phyloP scores from a whole-genome alignment of 2,888 invertebrate genomes.

The Lycophotia porphyrea region DNA sequence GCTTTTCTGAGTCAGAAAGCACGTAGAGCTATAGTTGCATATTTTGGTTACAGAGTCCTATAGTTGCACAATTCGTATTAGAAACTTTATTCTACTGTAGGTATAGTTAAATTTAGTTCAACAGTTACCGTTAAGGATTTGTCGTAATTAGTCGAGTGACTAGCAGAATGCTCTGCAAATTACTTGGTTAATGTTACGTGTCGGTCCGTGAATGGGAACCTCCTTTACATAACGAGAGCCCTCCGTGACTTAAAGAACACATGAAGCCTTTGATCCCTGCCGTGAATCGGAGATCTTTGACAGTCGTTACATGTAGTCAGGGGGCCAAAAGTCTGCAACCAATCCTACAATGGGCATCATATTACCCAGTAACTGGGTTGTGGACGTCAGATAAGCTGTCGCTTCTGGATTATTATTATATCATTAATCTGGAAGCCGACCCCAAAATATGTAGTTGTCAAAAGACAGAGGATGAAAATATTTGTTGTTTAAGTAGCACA shows the following conservation, averaged over 20 bases:
- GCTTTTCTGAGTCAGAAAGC: neutral
- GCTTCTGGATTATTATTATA: too few relatives aligned
- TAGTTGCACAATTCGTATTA: neutral
- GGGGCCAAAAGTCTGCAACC: neutral
- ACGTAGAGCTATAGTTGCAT: slow-evolving; percentile 4
- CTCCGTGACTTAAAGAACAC: neutral
- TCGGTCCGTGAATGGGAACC: neutral
- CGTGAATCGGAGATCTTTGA: neutral
- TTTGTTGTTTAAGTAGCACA: neutral
- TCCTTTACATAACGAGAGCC: neutral
- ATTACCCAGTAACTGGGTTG: neutral
- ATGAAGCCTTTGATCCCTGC: neutral
- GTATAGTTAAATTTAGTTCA: neutral
- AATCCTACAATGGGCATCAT: neutral
- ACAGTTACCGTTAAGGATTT: neutral
- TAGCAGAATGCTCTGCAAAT: neutral
- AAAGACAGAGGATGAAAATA: neutral
- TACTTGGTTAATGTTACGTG: neutral
- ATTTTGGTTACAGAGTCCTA: neutral
- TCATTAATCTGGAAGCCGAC: neutral
- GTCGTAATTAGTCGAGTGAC: neutral
- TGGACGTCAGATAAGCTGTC: neutral
- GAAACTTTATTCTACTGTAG: slow-evolving; percentile 3
- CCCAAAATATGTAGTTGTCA: neutral
- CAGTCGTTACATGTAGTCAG: too few relatives aligned